phyloP scores from a whole-genome alignment of 2,113 vertebrate genomes.

The Hepsetus odoe region DNA sequence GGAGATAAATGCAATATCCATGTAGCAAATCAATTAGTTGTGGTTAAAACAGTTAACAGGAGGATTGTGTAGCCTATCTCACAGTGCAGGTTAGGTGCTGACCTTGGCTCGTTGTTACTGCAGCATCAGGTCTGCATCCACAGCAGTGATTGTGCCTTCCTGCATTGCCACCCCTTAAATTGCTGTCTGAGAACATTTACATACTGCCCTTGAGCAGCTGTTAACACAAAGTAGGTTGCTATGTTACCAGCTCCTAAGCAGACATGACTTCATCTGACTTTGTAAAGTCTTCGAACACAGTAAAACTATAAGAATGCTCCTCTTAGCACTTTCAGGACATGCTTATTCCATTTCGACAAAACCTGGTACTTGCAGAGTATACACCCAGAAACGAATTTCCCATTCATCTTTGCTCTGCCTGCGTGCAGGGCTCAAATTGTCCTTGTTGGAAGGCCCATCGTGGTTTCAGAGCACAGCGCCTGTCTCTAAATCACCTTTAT shows the following conservation, averaged over 20 bases:
- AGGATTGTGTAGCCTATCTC: slow-evolving; percentile 56
- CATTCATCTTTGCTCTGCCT: slow-evolving; percentile 30
- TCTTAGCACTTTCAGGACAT: neutral
- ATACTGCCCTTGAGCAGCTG: slow-evolving; percentile 22
- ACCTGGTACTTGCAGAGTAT: slow-evolving; percentile 20
- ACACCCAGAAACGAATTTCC: slow-evolving; percentile 41
- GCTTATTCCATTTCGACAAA: slow-evolving; percentile 4
- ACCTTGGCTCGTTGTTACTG: slow-evolving; percentile 58
- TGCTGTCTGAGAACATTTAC: slow-evolving; percentile 3
- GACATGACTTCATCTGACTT: neutral
- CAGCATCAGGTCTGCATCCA: slow-evolving; percentile 2
- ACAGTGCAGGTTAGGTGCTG: slow-evolving; percentile 49
- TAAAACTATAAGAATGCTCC: slow-evolving; percentile 18
- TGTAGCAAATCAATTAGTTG: slow-evolving; percentile 28
- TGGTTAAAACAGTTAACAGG: slow-evolving; percentile 53
- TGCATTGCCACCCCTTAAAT: neutral
- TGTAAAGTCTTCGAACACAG: slow-evolving; percentile 11
- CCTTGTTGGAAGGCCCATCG: slow-evolving; percentile 36
- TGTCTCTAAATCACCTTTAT: neutral
- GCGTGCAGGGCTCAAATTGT: slow-evolving; percentile 24
- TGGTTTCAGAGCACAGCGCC: slow-evolving; percentile 37
- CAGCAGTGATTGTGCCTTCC: neutral
- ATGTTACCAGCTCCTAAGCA: slow-evolving; percentile 15
- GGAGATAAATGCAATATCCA: slow-evolving; percentile 40
- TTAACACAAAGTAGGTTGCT: neutral